Percentiles rank a stretch among this genome's conserved stretches.
phyloP scores from a whole-genome alignment of 2,888 invertebrate genomes.

The Acrocera orbiculus region DNA sequence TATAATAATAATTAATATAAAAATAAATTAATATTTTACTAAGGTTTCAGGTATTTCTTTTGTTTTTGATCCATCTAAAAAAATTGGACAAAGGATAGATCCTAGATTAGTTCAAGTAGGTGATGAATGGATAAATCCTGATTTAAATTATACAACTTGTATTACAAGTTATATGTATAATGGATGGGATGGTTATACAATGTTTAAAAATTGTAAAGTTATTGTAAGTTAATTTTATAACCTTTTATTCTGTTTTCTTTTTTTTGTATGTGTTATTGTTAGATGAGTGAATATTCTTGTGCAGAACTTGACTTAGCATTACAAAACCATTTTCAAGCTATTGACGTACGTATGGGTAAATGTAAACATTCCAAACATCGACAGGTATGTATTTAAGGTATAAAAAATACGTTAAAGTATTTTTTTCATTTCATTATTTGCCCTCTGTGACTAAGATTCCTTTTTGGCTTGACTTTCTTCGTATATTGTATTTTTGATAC shows the following conservation, averaged over 20 bases:
- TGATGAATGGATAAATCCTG: constrained; percentile 57
- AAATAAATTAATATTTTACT: not conserved
- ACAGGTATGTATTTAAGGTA: too few relatives aligned
- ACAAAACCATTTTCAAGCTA: constrained; percentile 80
- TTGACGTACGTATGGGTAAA: constrained; percentile 58
- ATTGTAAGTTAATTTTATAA: constrained; percentile 40
- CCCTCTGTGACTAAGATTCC: too few relatives aligned
- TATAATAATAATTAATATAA: not conserved
- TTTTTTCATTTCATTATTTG: too few relatives aligned
- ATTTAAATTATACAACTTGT: constrained; percentile 57
- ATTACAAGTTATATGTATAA: constrained; percentile 64
- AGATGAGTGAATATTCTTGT: constrained; percentile 73
- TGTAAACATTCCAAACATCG: constrained; percentile 57
- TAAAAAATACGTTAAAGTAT: too few relatives aligned
- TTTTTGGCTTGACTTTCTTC: too few relatives aligned
- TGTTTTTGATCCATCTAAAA: constrained; percentile 53
- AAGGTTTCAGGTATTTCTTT: constrained; percentile 58
- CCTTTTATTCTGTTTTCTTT: constrained; percentile 6
- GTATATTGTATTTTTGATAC: too few relatives aligned
- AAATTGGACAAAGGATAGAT: constrained; percentile 52
- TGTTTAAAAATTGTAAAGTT: constrained; percentile 54
- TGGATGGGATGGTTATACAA: constrained; percentile 74
- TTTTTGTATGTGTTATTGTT: constrained; percentile 18
- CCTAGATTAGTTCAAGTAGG: constrained; percentile 61
- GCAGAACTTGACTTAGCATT: constrained; percentile 68